phyloP scores from a whole-genome alignment of 2,888 invertebrate genomes.

The Fragum sueziense region DNA sequence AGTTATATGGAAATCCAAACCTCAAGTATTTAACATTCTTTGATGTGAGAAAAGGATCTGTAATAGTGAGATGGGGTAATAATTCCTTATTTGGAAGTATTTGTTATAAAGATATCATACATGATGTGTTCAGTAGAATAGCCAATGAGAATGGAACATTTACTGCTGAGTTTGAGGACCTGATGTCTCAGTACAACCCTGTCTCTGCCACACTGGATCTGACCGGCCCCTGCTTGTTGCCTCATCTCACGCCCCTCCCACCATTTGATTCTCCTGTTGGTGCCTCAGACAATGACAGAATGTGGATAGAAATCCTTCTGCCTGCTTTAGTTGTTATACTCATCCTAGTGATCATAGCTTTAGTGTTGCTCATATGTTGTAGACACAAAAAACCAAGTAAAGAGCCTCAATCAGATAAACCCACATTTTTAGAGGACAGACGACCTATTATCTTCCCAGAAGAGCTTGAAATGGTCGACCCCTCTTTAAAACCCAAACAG shows the following conservation, averaged over 20 bases:
- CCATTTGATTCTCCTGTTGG: constrained; percentile 34
- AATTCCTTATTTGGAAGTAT: constrained; percentile 47
- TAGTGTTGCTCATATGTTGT: constrained; percentile 58
- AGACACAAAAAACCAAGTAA: constrained; percentile 51
- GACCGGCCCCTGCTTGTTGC: constrained; percentile 48
- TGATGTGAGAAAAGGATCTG: constrained; percentile 41
- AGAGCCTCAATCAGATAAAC: constrained; percentile 67
- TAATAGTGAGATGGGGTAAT: constrained; percentile 52
- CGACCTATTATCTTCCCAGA: constrained; percentile 74
- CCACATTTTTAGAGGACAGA: constrained; percentile 70
- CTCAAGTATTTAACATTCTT: constrained; percentile 49
- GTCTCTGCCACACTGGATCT: constrained; percentile 38
- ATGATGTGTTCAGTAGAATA: constrained; percentile 40
- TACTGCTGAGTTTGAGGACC: constrained; percentile 20
- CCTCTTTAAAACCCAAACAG: constrained; percentile 62
- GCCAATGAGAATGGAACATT: constrained; percentile 44
- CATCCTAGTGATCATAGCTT: constrained; percentile 51
- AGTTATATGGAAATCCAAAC: constrained; percentile 44
- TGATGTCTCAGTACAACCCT: constrained; percentile 31
- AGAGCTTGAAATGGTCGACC: constrained; percentile 69
- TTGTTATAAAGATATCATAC: constrained; percentile 42
- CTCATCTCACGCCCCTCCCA: constrained; percentile 27
- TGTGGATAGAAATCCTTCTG: constrained; percentile 62
- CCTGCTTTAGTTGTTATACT: constrained; percentile 60
- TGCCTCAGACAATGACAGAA: constrained; percentile 42